Evolutionary conservation across 2,113 vertebrate species (phyloP).

Genomic region (Chaenocephalus aceratus): DNA sequence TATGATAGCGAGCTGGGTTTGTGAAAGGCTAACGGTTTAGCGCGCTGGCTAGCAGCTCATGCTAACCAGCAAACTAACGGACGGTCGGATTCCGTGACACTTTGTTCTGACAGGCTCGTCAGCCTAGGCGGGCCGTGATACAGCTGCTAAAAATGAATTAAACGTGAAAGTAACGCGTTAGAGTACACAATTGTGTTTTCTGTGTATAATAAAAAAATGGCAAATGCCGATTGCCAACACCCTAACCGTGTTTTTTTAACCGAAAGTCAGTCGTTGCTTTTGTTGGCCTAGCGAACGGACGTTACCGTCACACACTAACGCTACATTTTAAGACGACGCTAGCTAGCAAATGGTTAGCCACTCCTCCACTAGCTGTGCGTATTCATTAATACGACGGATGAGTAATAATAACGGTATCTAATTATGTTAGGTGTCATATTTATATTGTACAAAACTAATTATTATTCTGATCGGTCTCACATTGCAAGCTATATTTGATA

Average conservation of each 20-base stretch:
- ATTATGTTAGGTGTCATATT: neutral
- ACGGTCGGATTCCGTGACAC: constrained; percentile 78
- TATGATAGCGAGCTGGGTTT: constrained; percentile 50
- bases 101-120: constrained; percentile 77
- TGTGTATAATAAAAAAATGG: neutral
- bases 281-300: constrained; percentile 64
- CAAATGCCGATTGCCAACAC: neutral
- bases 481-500: neutral
- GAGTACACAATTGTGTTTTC: accelerated
- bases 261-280: constrained; percentile 33
- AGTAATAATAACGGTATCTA: neutral
- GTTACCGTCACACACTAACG: constrained; percentile 33
- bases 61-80: constrained; percentile 56
- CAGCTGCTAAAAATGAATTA: constrained; percentile 42
- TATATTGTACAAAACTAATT: neutral
- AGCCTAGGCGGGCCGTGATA: constrained; percentile 59
- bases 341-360: constrained; percentile 25
- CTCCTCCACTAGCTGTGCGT: neutral
- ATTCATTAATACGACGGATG: constrained; percentile 24
- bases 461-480: neutral
- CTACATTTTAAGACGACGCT: constrained; percentile 24
- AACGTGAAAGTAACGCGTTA: neutral
- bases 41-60: constrained; percentile 33
- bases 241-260: constrained; percentile 19
- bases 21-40: constrained; percentile 51